Conservation (phyloP, 2,113 vertebrate genomes). For the Cygnus buccinator region DNA sequence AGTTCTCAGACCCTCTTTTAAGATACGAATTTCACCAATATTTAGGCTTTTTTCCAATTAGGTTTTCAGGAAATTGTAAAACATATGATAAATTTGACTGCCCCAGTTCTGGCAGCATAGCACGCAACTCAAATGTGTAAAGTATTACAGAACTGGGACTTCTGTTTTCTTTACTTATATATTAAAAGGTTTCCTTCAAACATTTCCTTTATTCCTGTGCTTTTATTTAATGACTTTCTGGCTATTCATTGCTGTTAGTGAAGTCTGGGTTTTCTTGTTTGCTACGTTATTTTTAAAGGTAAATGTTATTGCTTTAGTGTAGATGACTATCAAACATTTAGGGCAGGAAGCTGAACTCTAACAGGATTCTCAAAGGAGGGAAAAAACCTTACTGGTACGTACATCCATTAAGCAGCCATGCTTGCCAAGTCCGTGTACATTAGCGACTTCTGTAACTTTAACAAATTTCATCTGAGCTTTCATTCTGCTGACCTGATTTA, state of each 20-base stretch:
- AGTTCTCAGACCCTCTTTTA: not conserved
- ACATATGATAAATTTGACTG: not conserved
- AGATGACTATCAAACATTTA: not conserved
- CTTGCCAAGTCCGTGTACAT: conserved; percentile 44
- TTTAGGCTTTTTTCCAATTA: not conserved
- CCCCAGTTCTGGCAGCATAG: not conserved
- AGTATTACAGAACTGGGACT: not conserved
- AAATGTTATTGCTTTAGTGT: not conserved
- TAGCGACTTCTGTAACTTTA: conserved; percentile 51
- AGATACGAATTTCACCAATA: not conserved
- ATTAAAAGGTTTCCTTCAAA: not conserved
- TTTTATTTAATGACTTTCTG: not conserved
- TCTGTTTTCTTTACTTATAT: not conserved
- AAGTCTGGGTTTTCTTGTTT: not conserved
- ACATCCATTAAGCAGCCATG: conserved; percentile 46
- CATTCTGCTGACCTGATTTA: conserved; percentile 57
- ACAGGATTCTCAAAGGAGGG: not conserved
- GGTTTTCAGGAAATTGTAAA: not conserved
- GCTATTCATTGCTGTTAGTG: not conserved
- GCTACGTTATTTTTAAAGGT: not conserved
- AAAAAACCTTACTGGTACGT: not conserved
- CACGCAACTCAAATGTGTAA: not conserved
- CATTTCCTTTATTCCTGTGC: not conserved
- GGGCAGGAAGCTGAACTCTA: not conserved
- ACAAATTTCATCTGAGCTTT: conserved; percentile 62